Percentiles rank a stretch among this genome's conserved stretches.
Evolutionary conservation across 2,797 vertebrate genomes (phyloP).

Genomic region (Nasua narica): DNA sequence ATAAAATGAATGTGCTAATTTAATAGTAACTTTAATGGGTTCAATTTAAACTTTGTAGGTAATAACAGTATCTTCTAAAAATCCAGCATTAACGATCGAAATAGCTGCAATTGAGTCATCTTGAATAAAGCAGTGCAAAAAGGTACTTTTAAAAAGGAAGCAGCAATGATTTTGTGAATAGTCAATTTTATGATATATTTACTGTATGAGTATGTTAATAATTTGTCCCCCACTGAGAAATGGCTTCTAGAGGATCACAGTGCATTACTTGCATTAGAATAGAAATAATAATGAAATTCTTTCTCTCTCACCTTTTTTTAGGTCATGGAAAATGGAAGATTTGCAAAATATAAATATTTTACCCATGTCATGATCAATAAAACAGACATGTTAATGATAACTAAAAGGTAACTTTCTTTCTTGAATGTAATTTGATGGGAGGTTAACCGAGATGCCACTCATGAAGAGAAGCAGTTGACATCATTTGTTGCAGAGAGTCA

Average conservation of each 20-base stretch:
- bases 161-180: slow-evolving; percentile 14
- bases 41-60: background rate
- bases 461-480: background rate
- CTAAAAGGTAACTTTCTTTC: slow-evolving; percentile 89
- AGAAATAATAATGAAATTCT: slow-evolving; percentile 65
- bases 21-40: slow-evolving; percentile 12
- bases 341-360: slow-evolving; percentile 96
- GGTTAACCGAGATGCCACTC: background rate
- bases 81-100: background rate
- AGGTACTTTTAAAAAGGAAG: slow-evolving; percentile 18
- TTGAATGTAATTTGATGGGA: background rate
- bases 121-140: background rate
- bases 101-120: background rate
- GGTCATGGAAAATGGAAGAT: slow-evolving; percentile 99
- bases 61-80: background rate
- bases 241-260: slow-evolving; percentile 29
- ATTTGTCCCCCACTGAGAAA: background rate
- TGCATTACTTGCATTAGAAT: background rate
- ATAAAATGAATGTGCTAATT: background rate
- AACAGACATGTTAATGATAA: slow-evolving; percentile 97
- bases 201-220: background rate
- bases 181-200: background rate
- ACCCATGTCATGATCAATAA: slow-evolving; percentile 97
- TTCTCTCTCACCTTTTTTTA: slow-evolving; percentile 76
- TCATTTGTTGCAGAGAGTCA: background rate